These are phyloP conservation scores for Physeter macrocephalus DNA, from an alignment of 2,113 vertebrate species.

Conservation along the genomic window DNA sequence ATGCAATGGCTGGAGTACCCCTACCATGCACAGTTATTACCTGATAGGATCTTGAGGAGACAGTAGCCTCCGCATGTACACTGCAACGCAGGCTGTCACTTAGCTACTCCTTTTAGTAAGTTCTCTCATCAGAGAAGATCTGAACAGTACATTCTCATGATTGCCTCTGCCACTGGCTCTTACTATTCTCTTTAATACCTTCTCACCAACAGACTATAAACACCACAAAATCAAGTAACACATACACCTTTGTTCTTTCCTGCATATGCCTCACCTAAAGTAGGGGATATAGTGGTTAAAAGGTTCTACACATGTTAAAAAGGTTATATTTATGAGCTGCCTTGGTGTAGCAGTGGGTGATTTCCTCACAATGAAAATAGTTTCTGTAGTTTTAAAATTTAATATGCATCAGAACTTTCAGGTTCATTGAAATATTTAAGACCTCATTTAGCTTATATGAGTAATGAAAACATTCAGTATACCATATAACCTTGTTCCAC, in stretches of 20 bases:
- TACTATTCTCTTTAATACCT: neutral
- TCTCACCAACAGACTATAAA: neutral
- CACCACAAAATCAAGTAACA: neutral
- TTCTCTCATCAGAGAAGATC: neutral
- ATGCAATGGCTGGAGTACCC: neutral
- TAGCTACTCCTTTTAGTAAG: neutral
- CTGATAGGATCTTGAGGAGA: neutral
- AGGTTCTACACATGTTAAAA: neutral
- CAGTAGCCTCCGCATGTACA: neutral
- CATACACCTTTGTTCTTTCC: neutral
- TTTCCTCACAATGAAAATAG: neutral
- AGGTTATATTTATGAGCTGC: neutral
- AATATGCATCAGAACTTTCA: neutral
- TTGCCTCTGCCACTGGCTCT: neutral
- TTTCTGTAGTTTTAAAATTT: neutral
- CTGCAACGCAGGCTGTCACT: neutral
- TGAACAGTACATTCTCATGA: neutral
- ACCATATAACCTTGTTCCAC: neutral
- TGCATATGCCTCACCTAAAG: neutral
- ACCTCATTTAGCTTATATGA: neutral
- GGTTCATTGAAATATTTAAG: constrained; percentile 1
- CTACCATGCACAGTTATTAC: too few species aligned
- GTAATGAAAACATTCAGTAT: neutral
- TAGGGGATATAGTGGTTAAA: neutral
- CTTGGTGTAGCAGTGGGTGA: neutral